Evolutionary conservation across 2,113 vertebrate genomes (phyloP), one percentile per base, ranked within the genome.

Genomic region (Dipodomys ordii): DNA sequence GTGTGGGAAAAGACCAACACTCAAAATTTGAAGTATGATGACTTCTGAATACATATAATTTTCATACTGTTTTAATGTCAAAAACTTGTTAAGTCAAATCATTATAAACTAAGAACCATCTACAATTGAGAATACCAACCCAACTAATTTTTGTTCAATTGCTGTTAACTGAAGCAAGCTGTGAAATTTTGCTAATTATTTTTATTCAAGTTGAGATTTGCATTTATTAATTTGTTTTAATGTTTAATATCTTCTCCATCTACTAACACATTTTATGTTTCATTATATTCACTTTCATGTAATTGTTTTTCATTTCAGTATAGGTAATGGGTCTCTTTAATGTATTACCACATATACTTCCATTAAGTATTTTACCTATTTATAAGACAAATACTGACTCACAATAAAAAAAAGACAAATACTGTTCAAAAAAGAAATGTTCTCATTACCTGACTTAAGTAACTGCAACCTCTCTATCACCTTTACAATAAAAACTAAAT

Each of bases 231-330:
- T 83, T 87, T 76, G 68, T 80, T 83, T 80, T 35, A 74, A 3
- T 39, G 13, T 60, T 80, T 67, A 88, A 89, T 83, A 77, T 93
- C 67, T 87, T 79, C 30, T 71, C 49, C 16, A 10, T 72, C 77
- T 91, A 74, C 44, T 69, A 91, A 39, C 92, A 73, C 28, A 83
- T 69, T 82, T 65, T 88, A 73, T 32, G 77, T 95, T 71, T 91
- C 87, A 67, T 76, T 80, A 88, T 64, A 53, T 87, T 79, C 68
- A 89, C 62, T 83, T 92, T 72, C 62, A 87, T 68, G 78, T 20
- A 87, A 65, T 57, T 57, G 53, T 7, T 94, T 91, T 88, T 86
- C 28, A 83, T 60, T 82, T 92, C 6, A 69, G 69, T 69, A 23
- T 69, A 32, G 53, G 0, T 22, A 60, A 92, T 65, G 74, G 57